Conservation (phyloP, 2,113 vertebrate species). For the human (Homo sapiens) region DNA sequence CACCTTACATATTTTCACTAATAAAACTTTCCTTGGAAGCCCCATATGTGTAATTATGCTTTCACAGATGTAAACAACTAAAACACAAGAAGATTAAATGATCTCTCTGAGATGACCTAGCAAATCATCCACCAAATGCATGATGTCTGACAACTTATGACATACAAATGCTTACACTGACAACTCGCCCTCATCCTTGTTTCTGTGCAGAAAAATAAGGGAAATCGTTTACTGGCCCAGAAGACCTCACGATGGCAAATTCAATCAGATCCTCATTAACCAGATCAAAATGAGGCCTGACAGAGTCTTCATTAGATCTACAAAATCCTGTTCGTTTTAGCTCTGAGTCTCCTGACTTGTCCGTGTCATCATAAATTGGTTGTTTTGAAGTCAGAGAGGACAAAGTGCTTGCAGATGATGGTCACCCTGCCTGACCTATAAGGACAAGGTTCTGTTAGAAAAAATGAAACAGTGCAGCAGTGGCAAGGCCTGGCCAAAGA, state of each 20-base stretch:
- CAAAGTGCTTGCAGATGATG: not conserved
- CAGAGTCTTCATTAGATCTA: conserved; percentile 21
- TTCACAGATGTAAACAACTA: not conserved
- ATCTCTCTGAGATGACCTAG: conserved; percentile 46
- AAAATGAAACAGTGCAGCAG: not conserved
- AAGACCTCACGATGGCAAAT: not conserved
- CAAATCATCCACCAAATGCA: not conserved
- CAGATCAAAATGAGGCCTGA: conserved; percentile 13
- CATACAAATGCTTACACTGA: not conserved
- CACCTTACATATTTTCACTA: not conserved
- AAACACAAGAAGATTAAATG: not conserved
- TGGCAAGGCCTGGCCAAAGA: not conserved
- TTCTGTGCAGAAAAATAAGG: not conserved
- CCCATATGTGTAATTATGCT: not conserved
- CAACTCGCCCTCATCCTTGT: not conserved
- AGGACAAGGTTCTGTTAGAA: not conserved
- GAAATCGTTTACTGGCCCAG: not conserved
- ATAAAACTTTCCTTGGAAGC: not conserved
- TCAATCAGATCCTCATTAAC: conserved; percentile 50
- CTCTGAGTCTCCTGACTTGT: not conserved
- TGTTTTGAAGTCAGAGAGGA: not conserved
- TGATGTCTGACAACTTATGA: not conserved
- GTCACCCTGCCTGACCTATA: no score
- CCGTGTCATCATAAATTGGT: not conserved
- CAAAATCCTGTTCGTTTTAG: not conserved